Conservation (phyloP, 2,113 vertebrate species). For the Saguinus imperator region DNA sequence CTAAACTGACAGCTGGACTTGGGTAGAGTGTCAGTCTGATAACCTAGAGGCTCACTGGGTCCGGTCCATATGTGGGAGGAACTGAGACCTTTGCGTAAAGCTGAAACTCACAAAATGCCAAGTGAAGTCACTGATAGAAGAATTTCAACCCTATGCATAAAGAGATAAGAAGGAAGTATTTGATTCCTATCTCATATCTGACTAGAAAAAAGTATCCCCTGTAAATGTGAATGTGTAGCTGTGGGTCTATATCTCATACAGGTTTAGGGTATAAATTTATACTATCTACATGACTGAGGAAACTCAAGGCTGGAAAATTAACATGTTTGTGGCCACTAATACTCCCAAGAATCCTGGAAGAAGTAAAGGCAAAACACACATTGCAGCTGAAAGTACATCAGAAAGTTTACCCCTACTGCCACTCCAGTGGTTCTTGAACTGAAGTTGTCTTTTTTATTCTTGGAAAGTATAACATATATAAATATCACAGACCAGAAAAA, state of each 20-base stretch:
- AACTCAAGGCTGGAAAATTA: background rate
- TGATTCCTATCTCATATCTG: background rate
- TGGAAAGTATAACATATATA: background rate
- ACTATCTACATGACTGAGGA: background rate
- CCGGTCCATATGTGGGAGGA: background rate
- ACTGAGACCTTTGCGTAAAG: background rate
- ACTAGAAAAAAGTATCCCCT: background rate
- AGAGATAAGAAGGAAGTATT: background rate
- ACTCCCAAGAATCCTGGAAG: background rate
- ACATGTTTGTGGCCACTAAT: background rate
- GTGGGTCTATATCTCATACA: background rate
- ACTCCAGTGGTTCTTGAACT: background rate
- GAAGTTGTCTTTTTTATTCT: background rate
- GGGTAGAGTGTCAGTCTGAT: background rate
- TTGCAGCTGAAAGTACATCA: background rate
- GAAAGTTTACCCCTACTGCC: background rate
- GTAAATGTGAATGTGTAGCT: background rate
- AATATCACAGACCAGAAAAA: background rate
- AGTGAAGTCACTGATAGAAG: background rate
- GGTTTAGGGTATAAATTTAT: background rate
- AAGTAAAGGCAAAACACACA: slow-evolving; percentile 1
- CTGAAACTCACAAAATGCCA: background rate
- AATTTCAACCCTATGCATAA: background rate
- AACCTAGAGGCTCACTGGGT: background rate
- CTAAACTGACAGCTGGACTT: background rate